These are phyloP conservation scores for Pyralis farinalis DNA, from an alignment of 2,888 invertebrate genomes.

Conservation along the genomic window DNA sequence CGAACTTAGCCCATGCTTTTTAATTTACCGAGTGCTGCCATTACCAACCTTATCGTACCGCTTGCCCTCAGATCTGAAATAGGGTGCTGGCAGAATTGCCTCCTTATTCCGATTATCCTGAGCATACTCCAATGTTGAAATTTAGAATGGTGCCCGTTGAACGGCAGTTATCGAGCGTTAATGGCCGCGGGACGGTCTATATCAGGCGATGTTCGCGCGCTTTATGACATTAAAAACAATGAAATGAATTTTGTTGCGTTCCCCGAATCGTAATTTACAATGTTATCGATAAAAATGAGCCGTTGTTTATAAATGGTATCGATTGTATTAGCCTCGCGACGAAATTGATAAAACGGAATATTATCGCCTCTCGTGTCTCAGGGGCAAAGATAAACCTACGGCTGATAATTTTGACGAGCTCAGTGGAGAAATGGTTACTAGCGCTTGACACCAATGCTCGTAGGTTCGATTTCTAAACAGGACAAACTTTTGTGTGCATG, in stretches of 20 bases:
- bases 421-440: too few species aligned
- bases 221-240: slow-evolving; percentile 49
- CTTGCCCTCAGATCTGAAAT: slow-evolving; percentile 53
- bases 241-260: slow-evolving; percentile 38
- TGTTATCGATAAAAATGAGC: slow-evolving; percentile 8
- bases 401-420: too few species aligned
- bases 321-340: too few species aligned
- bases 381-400: too few species aligned
- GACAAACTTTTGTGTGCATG: too few species aligned
- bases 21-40: slow-evolving; percentile 63
- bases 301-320: background rate
- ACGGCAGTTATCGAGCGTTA: slow-evolving; percentile 49
- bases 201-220: slow-evolving; percentile 36
- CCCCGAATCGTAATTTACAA: slow-evolving; percentile 13
- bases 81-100: slow-evolving; percentile 50
- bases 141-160: slow-evolving; percentile 46
- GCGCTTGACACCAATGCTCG: too few species aligned
- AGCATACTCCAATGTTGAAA: slow-evolving; percentile 45
- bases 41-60: slow-evolving; percentile 54
- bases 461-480: too few species aligned
- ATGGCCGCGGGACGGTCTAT: slow-evolving; percentile 38
- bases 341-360: too few species aligned
- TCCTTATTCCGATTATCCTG: slow-evolving; percentile 56
- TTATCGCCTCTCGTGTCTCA: too few species aligned
- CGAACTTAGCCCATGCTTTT: slow-evolving; percentile 52